These are phyloP conservation scores for Wasmannia auropunctata DNA, from an alignment of 1,140 invertebrate genomes.

Conservation along the genomic window DNA sequence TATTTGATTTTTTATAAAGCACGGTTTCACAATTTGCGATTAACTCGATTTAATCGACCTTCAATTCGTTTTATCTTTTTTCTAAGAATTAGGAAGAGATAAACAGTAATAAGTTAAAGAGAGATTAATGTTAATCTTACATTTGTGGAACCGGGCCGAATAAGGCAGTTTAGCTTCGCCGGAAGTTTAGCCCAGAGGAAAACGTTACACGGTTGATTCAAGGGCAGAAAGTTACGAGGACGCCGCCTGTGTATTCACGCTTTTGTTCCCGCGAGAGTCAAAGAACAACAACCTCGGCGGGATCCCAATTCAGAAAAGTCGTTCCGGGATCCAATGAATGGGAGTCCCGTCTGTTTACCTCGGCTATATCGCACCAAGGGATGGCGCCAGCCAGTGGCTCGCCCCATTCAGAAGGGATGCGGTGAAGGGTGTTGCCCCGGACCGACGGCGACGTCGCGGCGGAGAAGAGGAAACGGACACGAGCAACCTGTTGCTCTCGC, in stretches of 20 bases:
- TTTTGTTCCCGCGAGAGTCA: constrained; percentile 19
- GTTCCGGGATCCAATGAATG: constrained; percentile 48
- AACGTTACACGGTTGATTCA: background rate
- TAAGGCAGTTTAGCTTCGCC: background rate
- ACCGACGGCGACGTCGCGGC: constrained; percentile 33
- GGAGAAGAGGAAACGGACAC: constrained; percentile 61
- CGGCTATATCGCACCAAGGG: constrained; percentile 45
- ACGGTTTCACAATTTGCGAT: no score
- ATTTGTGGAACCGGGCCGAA: no score
- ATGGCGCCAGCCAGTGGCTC: constrained; percentile 13
- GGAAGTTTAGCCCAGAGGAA: background rate
- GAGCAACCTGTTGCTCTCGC: constrained; percentile 66
- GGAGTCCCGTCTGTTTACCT: constrained; percentile 38
- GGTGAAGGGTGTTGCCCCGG: constrained; percentile 29
- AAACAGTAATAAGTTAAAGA: no score
- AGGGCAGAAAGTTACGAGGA: background rate
- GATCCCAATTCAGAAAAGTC: constrained; percentile 32
- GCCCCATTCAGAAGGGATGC: constrained; percentile 34
- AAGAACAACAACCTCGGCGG: background rate
- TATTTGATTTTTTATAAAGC: no score
- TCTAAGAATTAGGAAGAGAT: no score
- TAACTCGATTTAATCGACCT: no score
- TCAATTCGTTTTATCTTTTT: no score
- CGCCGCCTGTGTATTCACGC: background rate
- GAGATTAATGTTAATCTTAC: no score